Base-by-base conservation (phyloP, 2,888 invertebrate genomes). In the Xestia ashworthii region DNA sequence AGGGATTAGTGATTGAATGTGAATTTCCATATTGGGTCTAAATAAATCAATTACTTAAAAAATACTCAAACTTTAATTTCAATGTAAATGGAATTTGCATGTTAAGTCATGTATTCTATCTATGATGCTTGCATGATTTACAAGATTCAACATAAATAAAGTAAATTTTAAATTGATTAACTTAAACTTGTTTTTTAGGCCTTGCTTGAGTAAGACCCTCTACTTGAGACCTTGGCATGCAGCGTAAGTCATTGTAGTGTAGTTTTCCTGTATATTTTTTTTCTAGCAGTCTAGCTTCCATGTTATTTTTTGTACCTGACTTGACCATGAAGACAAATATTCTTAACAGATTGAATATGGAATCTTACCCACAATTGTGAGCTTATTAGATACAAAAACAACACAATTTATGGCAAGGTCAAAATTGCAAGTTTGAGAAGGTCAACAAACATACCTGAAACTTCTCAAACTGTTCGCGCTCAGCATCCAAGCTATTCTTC, bases 381-480 rank as follows among this genome's bases (percentile, higher is more conserved):
- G 12, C 48, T 3, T 62, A 8, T 5, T 32, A 32, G 62, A 9
- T 46, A 46, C 32, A 41, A 70, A 67, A 75, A 76, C 67, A 71
- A 48, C 16, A 76, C 55, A 55, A 82, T 71, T 64, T 53, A 76
- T 48, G 38, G 41, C 75, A 85, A 85, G 88, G 84, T 77, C 70
- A 78, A 76, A 76, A 77, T 67, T 71, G 65, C 48, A 79, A 80
- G 72, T 73, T 71, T 71, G 58, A 73, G 68, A 82, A 83, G 83
- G 82, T 76, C 76, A 81, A 71, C 64, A 76, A 80, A 73, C 77
- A 76, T 95, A 98, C 98, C 98, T 98, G 98, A 92, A 98, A 97
- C 94, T 98, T 98, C 95, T 98, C 98, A 93, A 98, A 98, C 90
- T 98, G 98, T 94, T 98, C 98, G 75, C 98, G 97, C 94, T 98